A percentile compares a stretch with the other conserved stretches of the same genome.
Evolutionary conservation across 2,888 invertebrate genomes (phyloP).

Genomic region (Eutolmus rufibarbis): DNA sequence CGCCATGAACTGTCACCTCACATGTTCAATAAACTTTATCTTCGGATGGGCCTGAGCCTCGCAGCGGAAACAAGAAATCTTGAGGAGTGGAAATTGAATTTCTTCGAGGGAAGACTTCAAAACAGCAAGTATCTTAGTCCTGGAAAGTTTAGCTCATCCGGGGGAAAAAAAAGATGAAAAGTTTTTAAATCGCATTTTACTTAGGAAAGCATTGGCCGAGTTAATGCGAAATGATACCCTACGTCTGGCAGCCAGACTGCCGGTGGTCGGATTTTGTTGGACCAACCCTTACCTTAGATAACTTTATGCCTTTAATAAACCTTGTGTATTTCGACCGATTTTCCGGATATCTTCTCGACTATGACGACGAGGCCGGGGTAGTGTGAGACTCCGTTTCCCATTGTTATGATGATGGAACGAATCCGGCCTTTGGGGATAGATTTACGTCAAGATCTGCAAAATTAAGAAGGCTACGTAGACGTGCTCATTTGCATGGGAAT

Average conservation of each 20-base stretch:
- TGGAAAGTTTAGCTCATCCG: not conserved
- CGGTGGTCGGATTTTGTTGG: not conserved
- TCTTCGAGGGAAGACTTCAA: not conserved
- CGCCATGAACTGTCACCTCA: not conserved
- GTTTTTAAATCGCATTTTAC: not conserved
- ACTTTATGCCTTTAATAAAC: not conserved
- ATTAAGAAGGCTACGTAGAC: not conserved
- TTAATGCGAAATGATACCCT: not conserved
- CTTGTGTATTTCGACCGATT: not conserved
- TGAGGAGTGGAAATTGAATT: not conserved
- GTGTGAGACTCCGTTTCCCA: not conserved
- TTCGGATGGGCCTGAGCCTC: not conserved
- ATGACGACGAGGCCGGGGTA: not conserved
- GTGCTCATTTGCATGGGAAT: not conserved
- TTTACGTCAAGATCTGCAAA: not conserved
- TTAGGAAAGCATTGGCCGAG: not conserved
- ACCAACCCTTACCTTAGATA: not conserved
- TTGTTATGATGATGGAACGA: not conserved
- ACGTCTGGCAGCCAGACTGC: not conserved
- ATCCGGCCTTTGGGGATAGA: not conserved
- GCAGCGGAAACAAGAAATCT: not conserved
- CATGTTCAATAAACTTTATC: not conserved
- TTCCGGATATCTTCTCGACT: not conserved
- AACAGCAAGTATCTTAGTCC: not conserved
- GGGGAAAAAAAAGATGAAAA: not conserved